phyloP scores from a whole-genome alignment of 1,140 invertebrate genomes.

The Drosophila mauritiana region DNA sequence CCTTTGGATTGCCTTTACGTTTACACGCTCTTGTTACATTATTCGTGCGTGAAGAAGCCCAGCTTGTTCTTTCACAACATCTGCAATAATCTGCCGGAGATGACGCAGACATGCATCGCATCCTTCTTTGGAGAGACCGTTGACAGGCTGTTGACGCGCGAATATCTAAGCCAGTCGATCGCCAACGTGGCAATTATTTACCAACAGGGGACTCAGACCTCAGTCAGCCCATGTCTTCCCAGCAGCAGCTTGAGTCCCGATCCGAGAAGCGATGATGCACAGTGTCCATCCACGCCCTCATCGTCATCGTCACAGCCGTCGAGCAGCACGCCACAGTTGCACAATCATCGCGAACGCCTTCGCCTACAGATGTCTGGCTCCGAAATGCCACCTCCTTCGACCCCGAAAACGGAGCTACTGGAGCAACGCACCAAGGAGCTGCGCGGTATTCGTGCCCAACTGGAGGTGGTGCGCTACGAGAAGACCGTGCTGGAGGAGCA shows the following conservation, averaged over 20 bases:
- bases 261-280: neutral
- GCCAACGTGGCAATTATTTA: constrained; percentile 18
- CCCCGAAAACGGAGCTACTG: constrained; percentile 69
- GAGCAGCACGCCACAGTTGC: neutral
- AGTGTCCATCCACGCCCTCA: neutral
- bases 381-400: constrained; percentile 45
- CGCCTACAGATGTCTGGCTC: neutral
- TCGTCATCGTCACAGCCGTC: neutral
- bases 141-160: constrained; percentile 33
- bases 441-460: constrained; percentile 48
- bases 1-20: constrained; percentile 60
- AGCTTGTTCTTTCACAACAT: constrained; percentile 62
- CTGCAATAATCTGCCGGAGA: constrained; percentile 56
- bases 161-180: constrained; percentile 47
- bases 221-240: neutral
- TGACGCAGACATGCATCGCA: constrained; percentile 54
- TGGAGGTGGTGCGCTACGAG: constrained; percentile 74
- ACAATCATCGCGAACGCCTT: neutral
- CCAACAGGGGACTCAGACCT: neutral
- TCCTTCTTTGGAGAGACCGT: constrained; percentile 59
- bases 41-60: constrained; percentile 66
- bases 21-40: constrained; percentile 75
- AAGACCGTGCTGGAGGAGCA: constrained; percentile 71
- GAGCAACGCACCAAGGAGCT: constrained; percentile 66
- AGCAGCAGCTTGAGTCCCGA: constrained; percentile 13